Conservation (phyloP, 2,888 invertebrate genomes). For the Nephrotoma guestfalica region DNA sequence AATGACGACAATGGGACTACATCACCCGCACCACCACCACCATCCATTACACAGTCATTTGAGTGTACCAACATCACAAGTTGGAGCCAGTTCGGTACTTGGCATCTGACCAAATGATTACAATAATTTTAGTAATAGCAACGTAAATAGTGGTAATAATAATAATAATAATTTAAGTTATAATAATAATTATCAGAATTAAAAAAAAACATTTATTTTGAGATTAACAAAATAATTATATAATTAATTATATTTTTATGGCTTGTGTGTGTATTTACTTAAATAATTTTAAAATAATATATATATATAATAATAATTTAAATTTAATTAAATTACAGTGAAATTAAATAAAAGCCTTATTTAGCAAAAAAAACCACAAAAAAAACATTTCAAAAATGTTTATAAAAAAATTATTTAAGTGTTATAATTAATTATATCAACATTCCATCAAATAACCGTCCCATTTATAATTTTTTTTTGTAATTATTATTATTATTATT, state of each 20-base stretch:
- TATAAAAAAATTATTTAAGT: neutral
- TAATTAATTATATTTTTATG: neutral
- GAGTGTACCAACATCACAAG: constrained; percentile 21
- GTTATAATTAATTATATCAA: neutral
- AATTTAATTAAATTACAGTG: constrained; percentile 1
- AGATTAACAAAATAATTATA: neutral
- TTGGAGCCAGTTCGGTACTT: constrained; percentile 19
- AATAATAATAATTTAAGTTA: constrained; percentile 1
- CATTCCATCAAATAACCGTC: constrained; percentile 4
- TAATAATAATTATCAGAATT: neutral
- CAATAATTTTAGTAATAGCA: neutral
- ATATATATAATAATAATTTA: neutral
- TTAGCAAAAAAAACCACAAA: neutral
- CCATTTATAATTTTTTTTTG: neutral
- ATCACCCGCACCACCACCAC: constrained; percentile 33
- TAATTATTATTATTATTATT: neutral
- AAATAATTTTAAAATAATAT: neutral
- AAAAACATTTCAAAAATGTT: constrained; percentile 2
- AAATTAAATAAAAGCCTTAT: neutral
- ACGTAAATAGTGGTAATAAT: neutral
- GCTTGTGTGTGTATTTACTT: neutral
- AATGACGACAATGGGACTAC: constrained; percentile 33
- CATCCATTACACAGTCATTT: constrained; percentile 17
- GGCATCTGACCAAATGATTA: neutral
- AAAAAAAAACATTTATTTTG: neutral